A percentile compares a stretch with the other conserved stretches of the same genome.
Conservation (phyloP, 53 echinoderm and acorn worm genomes). For the Henricia sp. region DNA sequence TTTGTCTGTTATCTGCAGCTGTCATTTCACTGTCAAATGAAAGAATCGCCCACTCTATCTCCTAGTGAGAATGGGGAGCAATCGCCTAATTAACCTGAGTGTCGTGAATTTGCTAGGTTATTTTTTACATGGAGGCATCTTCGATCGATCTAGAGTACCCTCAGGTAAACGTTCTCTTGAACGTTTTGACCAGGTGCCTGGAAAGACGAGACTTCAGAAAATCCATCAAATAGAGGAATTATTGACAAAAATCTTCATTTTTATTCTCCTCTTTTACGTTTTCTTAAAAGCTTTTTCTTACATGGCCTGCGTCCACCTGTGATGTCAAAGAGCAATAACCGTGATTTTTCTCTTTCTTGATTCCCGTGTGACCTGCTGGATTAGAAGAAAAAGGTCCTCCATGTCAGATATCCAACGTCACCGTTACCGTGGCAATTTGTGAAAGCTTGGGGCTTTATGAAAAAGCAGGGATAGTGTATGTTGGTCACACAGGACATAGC, state of each 20-base stretch:
- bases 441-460: conserved; percentile 45
- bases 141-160: conserved; percentile 48
- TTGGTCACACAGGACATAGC: conserved; percentile 36
- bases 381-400: background rate
- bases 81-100: conserved; percentile 48
- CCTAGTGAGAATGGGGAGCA: background rate
- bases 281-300: conserved; percentile 42
- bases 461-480: conserved; percentile 48
- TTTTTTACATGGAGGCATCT: conserved; percentile 22
- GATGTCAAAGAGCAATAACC: conserved; percentile 53
- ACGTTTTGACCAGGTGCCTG: conserved; percentile 45
- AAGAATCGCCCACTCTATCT: no score
- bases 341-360: background rate
- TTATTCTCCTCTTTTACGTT: background rate
- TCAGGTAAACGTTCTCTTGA: conserved; percentile 53
- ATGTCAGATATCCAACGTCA: conserved; percentile 54
- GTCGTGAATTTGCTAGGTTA: conserved; percentile 53
- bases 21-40: background rate
- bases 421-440: conserved; percentile 24
- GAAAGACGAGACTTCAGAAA: conserved; percentile 54
- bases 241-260: conserved; percentile 50
- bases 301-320: conserved; percentile 46
- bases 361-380: no score
- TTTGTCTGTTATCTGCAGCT: no score
- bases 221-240: conserved; percentile 57